These are phyloP conservation scores for Otolemur garnettii DNA, from an alignment of 2,113 vertebrate species.

Conservation along the genomic window DNA sequence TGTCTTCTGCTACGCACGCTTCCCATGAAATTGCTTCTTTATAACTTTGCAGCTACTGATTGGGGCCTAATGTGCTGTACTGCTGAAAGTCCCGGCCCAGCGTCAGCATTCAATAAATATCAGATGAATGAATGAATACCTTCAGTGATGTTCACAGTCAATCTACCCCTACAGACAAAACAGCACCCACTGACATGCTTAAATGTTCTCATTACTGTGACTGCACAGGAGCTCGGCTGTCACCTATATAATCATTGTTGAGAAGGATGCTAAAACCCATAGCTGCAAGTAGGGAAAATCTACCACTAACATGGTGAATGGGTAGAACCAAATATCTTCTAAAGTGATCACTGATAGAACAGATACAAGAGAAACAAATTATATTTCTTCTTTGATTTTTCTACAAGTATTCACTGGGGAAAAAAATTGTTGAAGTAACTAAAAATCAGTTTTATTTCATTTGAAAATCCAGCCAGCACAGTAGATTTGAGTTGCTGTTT, in stretches of 20 bases:
- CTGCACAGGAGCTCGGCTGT: background rate
- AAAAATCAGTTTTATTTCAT: background rate
- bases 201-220: background rate
- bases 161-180: background rate
- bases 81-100: background rate
- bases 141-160: background rate
- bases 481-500: background rate
- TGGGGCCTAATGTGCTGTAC: background rate
- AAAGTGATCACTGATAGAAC: background rate
- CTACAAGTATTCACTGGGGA: background rate
- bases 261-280: background rate
- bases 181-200: background rate
- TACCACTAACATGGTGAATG: background rate
- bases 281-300: background rate
- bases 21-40: background rate
- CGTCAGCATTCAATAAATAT: background rate
- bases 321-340: background rate
- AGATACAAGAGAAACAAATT: background rate
- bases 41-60: background rate
- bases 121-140: background rate
- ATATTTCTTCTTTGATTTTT: background rate
- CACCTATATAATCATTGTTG: background rate
- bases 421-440: background rate
- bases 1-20: background rate
- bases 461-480: slow-evolving; percentile 21